Evolutionary conservation across 2,113 vertebrate genomes (phyloP), one percentile per base, ranked within the genome.

Genomic region (Heloderma charlesbogerti): DNA sequence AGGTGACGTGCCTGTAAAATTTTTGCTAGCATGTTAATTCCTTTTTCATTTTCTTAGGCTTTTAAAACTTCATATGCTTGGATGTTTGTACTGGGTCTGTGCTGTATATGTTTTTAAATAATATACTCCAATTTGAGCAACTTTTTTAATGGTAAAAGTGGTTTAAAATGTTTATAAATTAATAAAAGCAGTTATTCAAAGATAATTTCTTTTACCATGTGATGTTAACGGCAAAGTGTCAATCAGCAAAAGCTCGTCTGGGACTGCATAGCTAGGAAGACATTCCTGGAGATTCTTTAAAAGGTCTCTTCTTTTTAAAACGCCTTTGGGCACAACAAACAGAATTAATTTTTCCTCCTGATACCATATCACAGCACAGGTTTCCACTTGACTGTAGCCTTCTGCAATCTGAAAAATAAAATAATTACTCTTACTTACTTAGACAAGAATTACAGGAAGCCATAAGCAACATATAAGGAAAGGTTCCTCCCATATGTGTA

Each of bases 221-320:
- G 97, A 95, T 60, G 98, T 99, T 88, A 98, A 96, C 37, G 98
- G 97, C 40, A 99, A 94, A 29, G 96, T 91, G 29, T 97, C 96
- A 81, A 99, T 96, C 74, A 97, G 72, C 48, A 99, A 86, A 92
- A 99, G 86, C 3, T 98, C 94, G 96, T 99, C 99, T 2, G 99
- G 99, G 37, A 99, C 16, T 88, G 98, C 97, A 82, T 98, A 93
- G 45, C 95, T 89, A 84, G 98, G 98, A 66, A 99, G 96, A 88
- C 16, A 45, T 67, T 97, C 94, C 90, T 97, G 97, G 72, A 99
- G 95, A 81, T 97, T 97, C 75, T 92, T 93, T 89, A 98, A 91
- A 48, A 98, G 91, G 69, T 95, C 91, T 72, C 90, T 94, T 87
- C 97, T 94, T 43, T 93, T 88, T 69, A 97, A 89, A 81, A 88